Percentiles rank a stretch among this genome's conserved stretches.
These are phyloP conservation scores for Poeciliopsis turneri DNA, from an alignment of 2,797 vertebrate species.

Conservation along the genomic window DNA sequence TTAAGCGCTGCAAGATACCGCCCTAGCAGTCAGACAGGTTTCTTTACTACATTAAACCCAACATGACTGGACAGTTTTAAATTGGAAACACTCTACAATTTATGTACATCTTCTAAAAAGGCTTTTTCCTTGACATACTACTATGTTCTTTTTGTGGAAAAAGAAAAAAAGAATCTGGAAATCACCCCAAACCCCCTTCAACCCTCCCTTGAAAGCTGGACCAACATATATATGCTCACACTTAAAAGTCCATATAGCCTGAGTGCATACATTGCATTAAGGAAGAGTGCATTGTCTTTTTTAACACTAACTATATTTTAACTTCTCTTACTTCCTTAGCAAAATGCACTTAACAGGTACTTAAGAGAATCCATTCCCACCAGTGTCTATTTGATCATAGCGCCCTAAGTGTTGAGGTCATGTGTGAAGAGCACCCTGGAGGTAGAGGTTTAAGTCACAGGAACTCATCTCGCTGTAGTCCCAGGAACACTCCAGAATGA, in stretches of 20 bases:
- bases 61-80: slow-evolving; percentile 67
- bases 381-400: slow-evolving; percentile 71
- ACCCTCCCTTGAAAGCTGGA: slow-evolving; percentile 32
- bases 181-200: no score
- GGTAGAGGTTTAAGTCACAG: slow-evolving; percentile 58
- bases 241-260: slow-evolving; percentile 43
- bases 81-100: slow-evolving; percentile 69
- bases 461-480: slow-evolving; percentile 41
- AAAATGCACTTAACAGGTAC: slow-evolving; percentile 76
- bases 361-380: slow-evolving; percentile 72
- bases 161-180: slow-evolving; percentile 38
- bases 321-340: slow-evolving; percentile 77
- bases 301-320: slow-evolving; percentile 73
- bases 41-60: slow-evolving; percentile 64
- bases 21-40: slow-evolving; percentile 55
- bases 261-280: slow-evolving; percentile 74
- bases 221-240: slow-evolving; percentile 39
- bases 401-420: slow-evolving; percentile 56
- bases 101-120: slow-evolving; percentile 56
- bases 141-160: slow-evolving; percentile 46
- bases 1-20: slow-evolving; percentile 58
- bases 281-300: slow-evolving; percentile 67
- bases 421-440: slow-evolving; percentile 61
- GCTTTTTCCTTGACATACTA: slow-evolving; percentile 55
- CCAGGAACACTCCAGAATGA: slow-evolving; percentile 33